A percentile compares a stretch with the other conserved stretches of the same genome.
These are phyloP conservation scores for Odontocerum albicorne DNA, from an alignment of 2,888 invertebrate species.

Conservation along the genomic window DNA sequence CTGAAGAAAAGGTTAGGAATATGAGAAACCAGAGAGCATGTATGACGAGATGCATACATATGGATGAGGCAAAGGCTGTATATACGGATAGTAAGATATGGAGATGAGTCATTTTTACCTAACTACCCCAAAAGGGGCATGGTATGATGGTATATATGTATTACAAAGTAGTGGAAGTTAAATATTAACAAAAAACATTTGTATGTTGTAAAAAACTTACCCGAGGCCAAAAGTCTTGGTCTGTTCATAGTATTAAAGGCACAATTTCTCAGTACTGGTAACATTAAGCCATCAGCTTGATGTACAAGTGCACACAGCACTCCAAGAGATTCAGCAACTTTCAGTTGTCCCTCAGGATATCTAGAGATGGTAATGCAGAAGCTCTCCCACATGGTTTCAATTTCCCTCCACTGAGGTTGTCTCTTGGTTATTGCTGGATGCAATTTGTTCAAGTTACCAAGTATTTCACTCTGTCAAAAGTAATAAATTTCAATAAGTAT, in stretches of 20 bases:
- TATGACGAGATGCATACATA: too few relatives aligned
- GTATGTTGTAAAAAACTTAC: constrained; percentile 42
- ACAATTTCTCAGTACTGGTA: constrained; percentile 57
- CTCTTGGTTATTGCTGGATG: constrained; percentile 57
- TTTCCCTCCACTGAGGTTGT: constrained; percentile 54
- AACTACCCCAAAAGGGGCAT: too few relatives aligned
- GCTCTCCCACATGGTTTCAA: constrained; percentile 56
- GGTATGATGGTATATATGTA: too few relatives aligned
- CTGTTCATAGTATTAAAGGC: constrained; percentile 57
- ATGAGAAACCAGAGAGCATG: too few relatives aligned
- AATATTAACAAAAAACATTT: too few relatives aligned
- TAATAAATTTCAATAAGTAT: too few relatives aligned
- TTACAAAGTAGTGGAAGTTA: too few relatives aligned
- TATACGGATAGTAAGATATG: too few relatives aligned
- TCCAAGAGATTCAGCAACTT: constrained; percentile 50
- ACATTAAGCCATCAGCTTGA: constrained; percentile 43
- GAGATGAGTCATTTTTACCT: too few relatives aligned
- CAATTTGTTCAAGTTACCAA: constrained; percentile 50
- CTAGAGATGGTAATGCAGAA: constrained; percentile 55
- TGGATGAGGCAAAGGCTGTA: too few relatives aligned
- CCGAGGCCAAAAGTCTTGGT: constrained; percentile 53
- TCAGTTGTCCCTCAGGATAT: constrained; percentile 57
- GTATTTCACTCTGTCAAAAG: constrained; percentile 48
- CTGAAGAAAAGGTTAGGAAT: too few relatives aligned
- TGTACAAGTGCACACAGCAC: constrained; percentile 38